A percentile compares a stretch with the other conserved stretches of the same genome.
Conservation (phyloP, 2,113 vertebrate species). For the Haemorhous mexicanus region DNA sequence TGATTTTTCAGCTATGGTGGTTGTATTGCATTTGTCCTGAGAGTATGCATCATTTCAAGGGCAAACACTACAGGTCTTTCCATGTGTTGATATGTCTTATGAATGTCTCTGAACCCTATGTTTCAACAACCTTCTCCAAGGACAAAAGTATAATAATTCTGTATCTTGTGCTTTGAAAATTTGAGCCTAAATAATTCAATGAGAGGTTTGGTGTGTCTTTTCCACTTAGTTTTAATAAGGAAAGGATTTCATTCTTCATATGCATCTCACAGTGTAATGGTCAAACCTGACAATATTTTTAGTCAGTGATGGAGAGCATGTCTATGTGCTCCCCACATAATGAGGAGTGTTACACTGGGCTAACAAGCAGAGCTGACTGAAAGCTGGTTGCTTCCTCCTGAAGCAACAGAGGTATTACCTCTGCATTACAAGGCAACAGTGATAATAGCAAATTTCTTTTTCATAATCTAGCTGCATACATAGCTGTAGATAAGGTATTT, state of each 20-base stretch:
- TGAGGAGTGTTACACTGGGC: not conserved
- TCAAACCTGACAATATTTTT: not conserved
- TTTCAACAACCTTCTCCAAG: not conserved
- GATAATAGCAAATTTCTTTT: not conserved
- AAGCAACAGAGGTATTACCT: not conserved
- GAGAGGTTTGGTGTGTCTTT: not conserved
- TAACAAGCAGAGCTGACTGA: not conserved
- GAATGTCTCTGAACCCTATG: not conserved
- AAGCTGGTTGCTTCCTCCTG: not conserved
- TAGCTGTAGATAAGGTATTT: not conserved
- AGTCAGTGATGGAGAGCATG: not conserved
- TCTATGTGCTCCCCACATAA: not conserved
- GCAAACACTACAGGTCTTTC: not conserved
- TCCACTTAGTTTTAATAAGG: not conserved
- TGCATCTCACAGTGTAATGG: not conserved
- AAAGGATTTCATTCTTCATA: not conserved
- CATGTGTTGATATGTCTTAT: not conserved
- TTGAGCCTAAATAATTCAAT: not conserved
- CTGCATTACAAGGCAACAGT: not conserved
- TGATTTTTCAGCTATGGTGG: not conserved
- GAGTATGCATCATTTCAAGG: not conserved
- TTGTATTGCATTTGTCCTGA: not conserved
- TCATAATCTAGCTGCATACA: not conserved
- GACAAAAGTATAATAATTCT: not conserved
- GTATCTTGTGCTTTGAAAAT: not conserved